Evolutionary conservation across 92 coral and sea anemone genomes (phyloP).

Genomic region (Actinostola sp.): DNA sequence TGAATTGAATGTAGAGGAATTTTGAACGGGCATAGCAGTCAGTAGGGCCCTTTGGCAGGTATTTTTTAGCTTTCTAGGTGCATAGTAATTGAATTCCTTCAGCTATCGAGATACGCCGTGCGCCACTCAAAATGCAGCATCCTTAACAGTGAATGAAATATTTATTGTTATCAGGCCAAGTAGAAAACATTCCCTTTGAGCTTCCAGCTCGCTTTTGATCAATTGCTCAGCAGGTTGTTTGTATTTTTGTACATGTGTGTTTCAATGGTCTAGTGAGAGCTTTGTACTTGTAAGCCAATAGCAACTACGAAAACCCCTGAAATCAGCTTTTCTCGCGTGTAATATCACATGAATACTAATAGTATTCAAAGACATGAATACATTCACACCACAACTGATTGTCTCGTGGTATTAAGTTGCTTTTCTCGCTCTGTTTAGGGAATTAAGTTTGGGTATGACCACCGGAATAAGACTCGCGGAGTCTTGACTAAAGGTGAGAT

Average conservation of each 20-base stretch:
- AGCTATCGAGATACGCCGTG: background rate
- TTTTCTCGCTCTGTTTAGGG: constrained; percentile 11
- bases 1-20: too few relatives aligned
- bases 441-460: background rate
- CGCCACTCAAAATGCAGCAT: constrained; percentile 21
- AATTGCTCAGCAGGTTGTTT: constrained; percentile 3
- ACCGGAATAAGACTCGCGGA: background rate
- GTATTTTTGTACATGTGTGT: background rate
- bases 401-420: background rate
- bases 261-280: background rate
- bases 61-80: background rate
- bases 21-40: too few relatives aligned
- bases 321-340: constrained; percentile 7
- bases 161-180: constrained; percentile 15
- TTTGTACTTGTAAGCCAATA: background rate
- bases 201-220: constrained; percentile 5
- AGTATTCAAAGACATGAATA: constrained; percentile 4
- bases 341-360: constrained; percentile 4
- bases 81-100: background rate
- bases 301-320: background rate
- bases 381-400: background rate
- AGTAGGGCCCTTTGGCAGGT: too few relatives aligned
- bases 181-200: constrained; percentile 11
- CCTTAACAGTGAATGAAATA: constrained; percentile 27
- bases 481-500: constrained; percentile 23